Evolutionary conservation across 2,797 vertebrate genomes (phyloP).

Genomic region (Borostomias antarcticus): DNA sequence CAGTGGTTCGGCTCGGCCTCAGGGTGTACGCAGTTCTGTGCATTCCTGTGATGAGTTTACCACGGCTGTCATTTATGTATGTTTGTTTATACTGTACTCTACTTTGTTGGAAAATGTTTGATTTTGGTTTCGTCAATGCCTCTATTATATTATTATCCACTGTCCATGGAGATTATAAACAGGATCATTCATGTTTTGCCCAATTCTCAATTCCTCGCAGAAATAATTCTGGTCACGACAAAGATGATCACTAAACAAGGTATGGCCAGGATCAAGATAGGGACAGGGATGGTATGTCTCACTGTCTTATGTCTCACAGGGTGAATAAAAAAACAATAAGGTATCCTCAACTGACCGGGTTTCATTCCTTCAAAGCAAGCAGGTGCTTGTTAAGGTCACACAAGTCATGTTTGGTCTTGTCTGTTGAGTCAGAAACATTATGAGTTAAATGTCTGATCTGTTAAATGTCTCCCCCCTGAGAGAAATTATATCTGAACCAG

Average conservation of each 20-base stretch:
- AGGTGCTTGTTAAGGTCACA: background rate
- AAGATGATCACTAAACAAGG: slow-evolving; percentile 69
- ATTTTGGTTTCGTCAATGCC: too few relatives aligned
- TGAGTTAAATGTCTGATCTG: background rate
- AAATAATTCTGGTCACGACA: slow-evolving; percentile 72
- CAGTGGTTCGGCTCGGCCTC: too few relatives aligned
- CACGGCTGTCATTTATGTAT: too few relatives aligned
- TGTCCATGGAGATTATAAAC: background rate
- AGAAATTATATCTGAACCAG: too few relatives aligned
- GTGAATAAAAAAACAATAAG: background rate
- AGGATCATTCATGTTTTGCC: background rate
- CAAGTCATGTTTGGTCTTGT: background rate
- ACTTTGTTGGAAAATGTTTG: background rate
- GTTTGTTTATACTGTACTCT: too few relatives aligned
- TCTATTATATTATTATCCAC: too few relatives aligned
- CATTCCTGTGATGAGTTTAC: too few relatives aligned
- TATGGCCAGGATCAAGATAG: slow-evolving; percentile 51
- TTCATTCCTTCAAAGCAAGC: background rate
- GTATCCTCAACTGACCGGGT: background rate
- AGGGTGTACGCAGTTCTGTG: too few relatives aligned
- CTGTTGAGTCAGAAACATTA: background rate
- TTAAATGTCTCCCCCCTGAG: background rate
- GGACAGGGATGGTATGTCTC: background rate
- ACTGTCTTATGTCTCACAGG: background rate
- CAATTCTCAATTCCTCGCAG: slow-evolving; percentile 52